Percentiles rank a stretch among this genome's conserved stretches.
Evolutionary conservation across 2,113 vertebrate genomes (phyloP).

Genomic region (Physeter macrocephalus): DNA sequence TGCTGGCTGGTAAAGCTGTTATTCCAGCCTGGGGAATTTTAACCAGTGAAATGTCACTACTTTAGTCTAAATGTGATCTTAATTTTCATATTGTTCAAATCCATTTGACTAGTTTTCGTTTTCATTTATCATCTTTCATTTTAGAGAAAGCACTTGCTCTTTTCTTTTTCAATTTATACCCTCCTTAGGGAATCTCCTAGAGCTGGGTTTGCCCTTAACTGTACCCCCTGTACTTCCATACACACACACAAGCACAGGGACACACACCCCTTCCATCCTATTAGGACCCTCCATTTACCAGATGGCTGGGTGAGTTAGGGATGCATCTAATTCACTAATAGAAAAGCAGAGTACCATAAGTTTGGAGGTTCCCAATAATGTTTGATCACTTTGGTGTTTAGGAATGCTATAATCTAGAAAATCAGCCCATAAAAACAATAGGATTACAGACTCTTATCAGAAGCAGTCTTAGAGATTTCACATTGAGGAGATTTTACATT

Average conservation of each 20-base stretch:
- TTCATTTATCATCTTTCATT: not conserved
- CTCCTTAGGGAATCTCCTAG: not conserved
- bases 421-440: not conserved
- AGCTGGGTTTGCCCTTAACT: not conserved
- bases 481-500: not conserved
- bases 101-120: not conserved
- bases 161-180: not conserved
- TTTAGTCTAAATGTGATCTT: not conserved
- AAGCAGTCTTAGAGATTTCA: not conserved
- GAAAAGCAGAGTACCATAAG: not conserved
- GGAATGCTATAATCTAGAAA: not conserved
- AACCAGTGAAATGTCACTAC: not conserved
- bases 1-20: not conserved
- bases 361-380: not conserved
- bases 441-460: not conserved
- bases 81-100: not conserved
- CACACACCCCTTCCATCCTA: not conserved
- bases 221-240: not conserved
- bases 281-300: not conserved
- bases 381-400: not conserved
- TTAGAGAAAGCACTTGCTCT: not conserved
- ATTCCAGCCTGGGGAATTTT: not conserved
- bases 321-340: not conserved
- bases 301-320: not conserved
- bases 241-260: not conserved